A percentile compares a stretch with the other conserved stretches of the same genome.
Conservation (phyloP, 1,140 invertebrate genomes). For the Procambarus clarkii region DNA sequence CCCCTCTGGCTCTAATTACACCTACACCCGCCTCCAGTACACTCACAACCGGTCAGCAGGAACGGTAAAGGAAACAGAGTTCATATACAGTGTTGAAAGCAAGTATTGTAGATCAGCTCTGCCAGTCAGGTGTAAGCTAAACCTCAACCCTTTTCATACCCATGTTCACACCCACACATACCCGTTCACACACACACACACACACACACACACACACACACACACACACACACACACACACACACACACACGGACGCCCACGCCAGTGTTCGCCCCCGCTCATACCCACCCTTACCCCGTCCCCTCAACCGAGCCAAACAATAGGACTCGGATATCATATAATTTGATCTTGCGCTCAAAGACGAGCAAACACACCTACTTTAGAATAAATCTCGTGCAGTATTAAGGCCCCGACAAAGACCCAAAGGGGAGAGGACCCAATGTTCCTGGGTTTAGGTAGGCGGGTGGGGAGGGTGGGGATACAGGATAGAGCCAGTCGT, state of each 20-base stretch:
- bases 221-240: background rate
- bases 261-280: too few species aligned
- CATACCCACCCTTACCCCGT: background rate
- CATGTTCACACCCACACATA: background rate
- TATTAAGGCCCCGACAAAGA: background rate
- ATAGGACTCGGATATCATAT: background rate
- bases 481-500: too few species aligned
- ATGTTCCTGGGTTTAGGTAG: background rate
- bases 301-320: background rate
- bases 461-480: too few species aligned
- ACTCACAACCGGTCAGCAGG: too few species aligned
- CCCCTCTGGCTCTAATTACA: too few species aligned
- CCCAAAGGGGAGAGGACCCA: background rate
- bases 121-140: too few species aligned
- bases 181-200: background rate
- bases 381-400: constrained; percentile 13
- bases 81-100: too few species aligned
- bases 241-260: background rate
- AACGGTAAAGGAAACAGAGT: too few species aligned
- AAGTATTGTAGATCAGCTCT: too few species aligned
- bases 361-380: background rate
- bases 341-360: background rate
- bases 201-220: background rate
- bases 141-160: too few species aligned
- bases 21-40: too few species aligned